Percentiles rank a stretch among this genome's conserved stretches.
phyloP scores from a whole-genome alignment of 2,113 vertebrate species.

The Epinephelus fuscoguttatus region DNA sequence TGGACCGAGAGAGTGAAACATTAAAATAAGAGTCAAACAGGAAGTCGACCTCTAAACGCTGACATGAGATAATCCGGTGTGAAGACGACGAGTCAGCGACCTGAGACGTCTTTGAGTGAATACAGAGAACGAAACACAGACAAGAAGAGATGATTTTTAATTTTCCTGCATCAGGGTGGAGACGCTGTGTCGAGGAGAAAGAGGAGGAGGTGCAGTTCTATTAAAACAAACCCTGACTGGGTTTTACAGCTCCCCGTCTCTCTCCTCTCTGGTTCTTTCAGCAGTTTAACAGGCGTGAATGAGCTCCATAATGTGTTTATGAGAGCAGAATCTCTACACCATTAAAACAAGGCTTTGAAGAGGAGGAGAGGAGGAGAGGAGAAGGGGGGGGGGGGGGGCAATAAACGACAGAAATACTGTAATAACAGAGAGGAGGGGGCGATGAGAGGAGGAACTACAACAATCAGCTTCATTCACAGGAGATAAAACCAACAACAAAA shows the following conservation, averaged over 20 bases:
- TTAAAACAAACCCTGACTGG: slow-evolving; percentile 30
- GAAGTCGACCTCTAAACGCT: slow-evolving; percentile 16
- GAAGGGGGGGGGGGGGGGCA: not conserved
- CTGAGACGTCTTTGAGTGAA: no score
- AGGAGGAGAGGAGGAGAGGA: not conserved
- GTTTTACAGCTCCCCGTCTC: slow-evolving; percentile 22
- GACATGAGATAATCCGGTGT: not conserved
- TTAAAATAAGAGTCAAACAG: not conserved
- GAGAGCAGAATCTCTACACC: slow-evolving; percentile 48
- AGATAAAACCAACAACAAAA: no score
- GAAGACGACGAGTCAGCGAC: not conserved
- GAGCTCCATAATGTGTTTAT: slow-evolving; percentile 42
- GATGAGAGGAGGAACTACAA: not conserved
- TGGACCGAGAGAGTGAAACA: not conserved
- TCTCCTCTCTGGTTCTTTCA: not conserved
- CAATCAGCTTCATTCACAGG: no score
- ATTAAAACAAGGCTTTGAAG: slow-evolving; percentile 63
- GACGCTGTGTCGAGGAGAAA: not conserved
- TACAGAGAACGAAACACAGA: no score
- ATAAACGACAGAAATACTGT: slow-evolving; percentile 23
- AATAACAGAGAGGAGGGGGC: slow-evolving; percentile 2
- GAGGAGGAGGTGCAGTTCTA: slow-evolving; percentile 34
- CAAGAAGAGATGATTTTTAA: not conserved
- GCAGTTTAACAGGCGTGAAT: slow-evolving; percentile 55
- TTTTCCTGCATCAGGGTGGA: slow-evolving; percentile 39